phyloP scores from a whole-genome alignment of 2,797 vertebrate genomes.

The Ibycter americanus region DNA sequence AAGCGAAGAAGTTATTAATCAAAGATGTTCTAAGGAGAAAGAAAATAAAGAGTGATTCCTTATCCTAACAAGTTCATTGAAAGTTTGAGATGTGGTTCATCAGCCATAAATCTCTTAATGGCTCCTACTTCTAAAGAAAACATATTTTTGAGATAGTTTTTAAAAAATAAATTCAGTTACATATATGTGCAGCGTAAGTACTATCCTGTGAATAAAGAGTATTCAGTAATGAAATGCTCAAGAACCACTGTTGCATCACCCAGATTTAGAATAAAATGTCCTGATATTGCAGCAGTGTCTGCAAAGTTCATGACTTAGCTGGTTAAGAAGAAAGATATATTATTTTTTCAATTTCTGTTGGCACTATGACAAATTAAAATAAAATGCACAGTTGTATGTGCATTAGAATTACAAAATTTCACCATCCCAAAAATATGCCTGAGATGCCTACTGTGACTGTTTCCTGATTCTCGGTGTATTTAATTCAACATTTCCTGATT shows the following conservation, averaged over 20 bases:
- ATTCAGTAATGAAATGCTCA: neutral
- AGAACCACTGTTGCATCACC: neutral
- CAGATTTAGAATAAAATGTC: neutral
- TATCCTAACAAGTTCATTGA: neutral
- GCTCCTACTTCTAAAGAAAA: neutral
- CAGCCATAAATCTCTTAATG: neutral
- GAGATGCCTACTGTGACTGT: neutral
- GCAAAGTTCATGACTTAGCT: neutral
- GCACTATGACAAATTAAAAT: neutral
- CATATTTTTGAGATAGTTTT: neutral
- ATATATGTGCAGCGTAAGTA: neutral
- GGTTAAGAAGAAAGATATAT: accelerated
- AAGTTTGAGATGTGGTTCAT: neutral
- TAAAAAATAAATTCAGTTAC: neutral
- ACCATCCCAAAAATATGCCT: neutral
- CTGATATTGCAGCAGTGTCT: neutral
- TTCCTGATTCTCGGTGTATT: neutral
- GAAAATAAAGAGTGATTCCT: neutral
- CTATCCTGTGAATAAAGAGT: neutral
- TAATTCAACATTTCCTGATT: neutral
- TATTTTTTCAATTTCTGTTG: neutral
- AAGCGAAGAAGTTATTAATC: neutral
- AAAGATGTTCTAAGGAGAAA: neutral
- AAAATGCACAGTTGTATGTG: too few species aligned
- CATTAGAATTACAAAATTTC: too few species aligned